phyloP scores from a whole-genome alignment of 2,888 invertebrate genomes.

The Nycteola revayana region DNA sequence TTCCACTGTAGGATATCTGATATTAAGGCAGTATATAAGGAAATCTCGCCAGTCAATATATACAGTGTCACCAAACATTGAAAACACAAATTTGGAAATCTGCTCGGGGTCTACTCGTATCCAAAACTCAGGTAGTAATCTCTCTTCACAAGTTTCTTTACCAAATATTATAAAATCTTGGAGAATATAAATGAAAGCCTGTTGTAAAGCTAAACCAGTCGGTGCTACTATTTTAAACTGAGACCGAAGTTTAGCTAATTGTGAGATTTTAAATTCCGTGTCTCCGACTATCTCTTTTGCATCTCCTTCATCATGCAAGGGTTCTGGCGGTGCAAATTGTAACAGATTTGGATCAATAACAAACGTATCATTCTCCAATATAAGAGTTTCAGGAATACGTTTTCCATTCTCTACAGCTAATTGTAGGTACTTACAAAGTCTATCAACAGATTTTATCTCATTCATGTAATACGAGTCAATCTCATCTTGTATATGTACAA shows the following conservation, averaged over 20 bases:
- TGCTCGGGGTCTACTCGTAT: slow-evolving; percentile 61
- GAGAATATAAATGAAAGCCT: slow-evolving; percentile 73
- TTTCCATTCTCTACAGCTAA: slow-evolving; percentile 75
- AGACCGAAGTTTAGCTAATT: slow-evolving; percentile 58
- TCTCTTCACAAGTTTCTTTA: slow-evolving; percentile 61
- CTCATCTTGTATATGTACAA: slow-evolving; percentile 63
- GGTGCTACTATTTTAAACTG: slow-evolving; percentile 68
- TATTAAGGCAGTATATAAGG: slow-evolving; percentile 80
- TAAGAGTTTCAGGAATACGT: slow-evolving; percentile 67
- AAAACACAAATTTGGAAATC: slow-evolving; percentile 62
- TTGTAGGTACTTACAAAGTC: slow-evolving; percentile 74
- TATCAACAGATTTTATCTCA: slow-evolving; percentile 73
- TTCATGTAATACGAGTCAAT: slow-evolving; percentile 70
- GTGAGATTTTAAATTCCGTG: slow-evolving; percentile 60
- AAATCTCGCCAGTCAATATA: slow-evolving; percentile 86
- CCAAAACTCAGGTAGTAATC: slow-evolving; percentile 65
- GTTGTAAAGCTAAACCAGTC: slow-evolving; percentile 63
- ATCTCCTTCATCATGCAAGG: slow-evolving; percentile 29
- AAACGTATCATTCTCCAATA: slow-evolving; percentile 74
- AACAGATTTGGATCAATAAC: slow-evolving; percentile 70
- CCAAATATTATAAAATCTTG: slow-evolving; percentile 78
- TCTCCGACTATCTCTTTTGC: slow-evolving; percentile 38
- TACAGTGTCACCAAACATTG: slow-evolving; percentile 78
- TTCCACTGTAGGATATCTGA: slow-evolving; percentile 77
- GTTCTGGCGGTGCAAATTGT: slow-evolving; percentile 47